These are phyloP conservation scores for Poecilia velifera DNA, from an alignment of 2,797 vertebrate genomes.

Conservation along the genomic window DNA sequence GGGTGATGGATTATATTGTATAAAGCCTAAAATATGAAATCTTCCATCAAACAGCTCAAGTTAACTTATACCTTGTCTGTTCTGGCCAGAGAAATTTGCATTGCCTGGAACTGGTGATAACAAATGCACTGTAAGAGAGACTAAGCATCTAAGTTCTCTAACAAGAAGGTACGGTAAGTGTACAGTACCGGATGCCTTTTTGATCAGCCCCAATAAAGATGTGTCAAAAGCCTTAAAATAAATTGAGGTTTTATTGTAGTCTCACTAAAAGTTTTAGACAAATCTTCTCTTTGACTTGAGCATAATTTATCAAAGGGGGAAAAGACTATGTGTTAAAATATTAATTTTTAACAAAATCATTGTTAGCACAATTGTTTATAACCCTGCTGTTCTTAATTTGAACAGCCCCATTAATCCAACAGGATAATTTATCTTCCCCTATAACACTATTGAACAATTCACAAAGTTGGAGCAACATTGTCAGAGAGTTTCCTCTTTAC, in stretches of 20 bases:
- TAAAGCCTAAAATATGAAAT: background rate
- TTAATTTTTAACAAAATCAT: background rate
- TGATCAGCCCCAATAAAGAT: background rate
- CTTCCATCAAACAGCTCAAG: background rate
- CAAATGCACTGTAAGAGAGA: background rate
- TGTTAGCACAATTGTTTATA: background rate
- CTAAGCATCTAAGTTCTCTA: background rate
- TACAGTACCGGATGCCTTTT: background rate
- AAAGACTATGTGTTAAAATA: background rate
- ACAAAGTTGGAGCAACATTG: background rate
- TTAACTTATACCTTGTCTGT: background rate
- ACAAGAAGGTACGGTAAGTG: background rate
- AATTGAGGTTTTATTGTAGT: background rate
- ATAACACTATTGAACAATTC: background rate
- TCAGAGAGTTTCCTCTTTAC: background rate
- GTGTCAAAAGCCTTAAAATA: background rate
- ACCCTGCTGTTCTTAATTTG: background rate
- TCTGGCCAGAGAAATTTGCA: background rate
- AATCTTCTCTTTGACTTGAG: background rate
- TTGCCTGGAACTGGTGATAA: background rate
- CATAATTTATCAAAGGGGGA: background rate
- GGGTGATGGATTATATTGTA: slow-evolving; percentile 34
- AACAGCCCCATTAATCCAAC: background rate
- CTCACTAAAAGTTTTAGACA: background rate
- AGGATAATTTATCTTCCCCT: background rate